These are phyloP conservation scores for Biston stratarius DNA, from an alignment of 2,888 invertebrate genomes.

Conservation along the genomic window DNA sequence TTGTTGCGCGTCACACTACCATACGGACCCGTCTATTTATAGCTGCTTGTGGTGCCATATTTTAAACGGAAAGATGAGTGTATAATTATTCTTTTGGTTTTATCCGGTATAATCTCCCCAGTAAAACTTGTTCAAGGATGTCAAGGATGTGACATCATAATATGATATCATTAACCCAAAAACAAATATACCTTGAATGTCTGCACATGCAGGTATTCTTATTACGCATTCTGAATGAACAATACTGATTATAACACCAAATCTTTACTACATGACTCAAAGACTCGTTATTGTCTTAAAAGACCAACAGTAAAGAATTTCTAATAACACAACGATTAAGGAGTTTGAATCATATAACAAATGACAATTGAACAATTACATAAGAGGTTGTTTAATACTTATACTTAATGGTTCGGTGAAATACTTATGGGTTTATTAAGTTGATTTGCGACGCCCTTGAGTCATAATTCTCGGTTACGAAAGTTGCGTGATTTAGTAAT, in stretches of 20 bases:
- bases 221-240: neutral
- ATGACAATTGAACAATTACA: neutral
- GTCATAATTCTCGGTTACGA: conserved; percentile 15
- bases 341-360: conserved; percentile 14
- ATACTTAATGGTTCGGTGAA: conserved; percentile 12
- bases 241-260: conserved; percentile 2
- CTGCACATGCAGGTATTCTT: conserved; percentile 16
- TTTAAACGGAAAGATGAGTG: conserved; percentile 1
- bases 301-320: neutral
- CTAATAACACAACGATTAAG: neutral
- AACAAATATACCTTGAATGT: conserved; percentile 16
- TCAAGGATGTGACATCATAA: conserved; percentile 11
- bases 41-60: conserved; percentile 20
- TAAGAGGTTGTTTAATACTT: conserved; percentile 1
- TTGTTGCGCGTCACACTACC: conserved; percentile 32
- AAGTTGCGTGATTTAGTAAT: conserved; percentile 35
- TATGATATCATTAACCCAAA: conserved; percentile 11
- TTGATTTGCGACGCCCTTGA: conserved; percentile 12
- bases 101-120: neutral
- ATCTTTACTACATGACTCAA: neutral
- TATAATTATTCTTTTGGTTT: neutral
- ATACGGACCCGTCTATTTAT: conserved; percentile 29
- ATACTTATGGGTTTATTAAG: neutral
- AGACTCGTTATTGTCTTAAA: neutral
- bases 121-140: neutral